Evolutionary conservation across 2,113 vertebrate species (phyloP), one percentile per base, ranked within the genome.

Genomic region (Butorides virescens): DNA sequence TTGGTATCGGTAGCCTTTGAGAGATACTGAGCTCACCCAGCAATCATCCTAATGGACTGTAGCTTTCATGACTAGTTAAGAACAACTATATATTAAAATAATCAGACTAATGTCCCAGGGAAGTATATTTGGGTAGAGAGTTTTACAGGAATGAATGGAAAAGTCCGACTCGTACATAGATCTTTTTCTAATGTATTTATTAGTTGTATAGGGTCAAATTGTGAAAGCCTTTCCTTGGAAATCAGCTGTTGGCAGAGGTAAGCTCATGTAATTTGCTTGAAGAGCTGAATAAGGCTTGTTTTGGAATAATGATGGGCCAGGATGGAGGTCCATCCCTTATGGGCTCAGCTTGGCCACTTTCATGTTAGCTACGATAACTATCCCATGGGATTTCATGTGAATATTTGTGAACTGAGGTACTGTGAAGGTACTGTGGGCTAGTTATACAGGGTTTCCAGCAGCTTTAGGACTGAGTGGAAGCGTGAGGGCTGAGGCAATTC

Each of bases 401-500:
- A 4, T 30, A 27, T 37, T 37, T 83, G 32, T 27, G 30, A 37
- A 32, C 11, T 15, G 52, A 49, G 46, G 9, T 23, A 23, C 19
- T 16, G 16, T 37, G 32, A 49, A 62, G 36, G n/a, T n/a, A n/a
- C n/a, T n/a, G n/a, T 42, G 44, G 25, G 44, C 68, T 71, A 73
- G 39, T 77, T 84, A 42, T 16, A 13, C 10, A 0, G 34, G 12
- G 26, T n/a, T 95, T 86, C 50, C 26, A 27, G 32, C 6, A 18
- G 61, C 15, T 63, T 49, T n/a, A 19, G 71, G 77, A 67, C 19
- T 2, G 29, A 3, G 30, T 10, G 26, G 66, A 70, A 76, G 44
- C 2, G 1, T 0, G 9, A 70, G 32, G 22, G 32, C 12, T 1
- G 4, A 42, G 53, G 13, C 37, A 22, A 13, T 50, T 63, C 14